Base-by-base conservation (phyloP, 2,888 invertebrate species). In the Mythimna vitellina region DNA sequence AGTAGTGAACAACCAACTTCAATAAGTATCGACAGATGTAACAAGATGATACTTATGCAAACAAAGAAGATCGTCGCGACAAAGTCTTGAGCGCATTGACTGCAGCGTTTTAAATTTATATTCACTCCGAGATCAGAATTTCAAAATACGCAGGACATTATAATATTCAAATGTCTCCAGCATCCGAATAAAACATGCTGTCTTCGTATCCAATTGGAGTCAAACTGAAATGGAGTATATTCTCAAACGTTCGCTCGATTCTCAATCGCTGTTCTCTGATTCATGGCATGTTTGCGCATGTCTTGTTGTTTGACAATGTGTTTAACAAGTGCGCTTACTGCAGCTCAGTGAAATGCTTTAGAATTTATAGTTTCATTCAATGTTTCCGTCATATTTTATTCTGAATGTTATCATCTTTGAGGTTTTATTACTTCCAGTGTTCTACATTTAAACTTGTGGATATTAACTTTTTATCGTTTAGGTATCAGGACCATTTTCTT, bases 121-220 rank as follows among this genome's bases (percentile, higher is more conserved):
- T 77, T 76, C 73, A 54, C 57, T 73, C 17, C 60, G 54, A 74
- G 66, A 78, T 81, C 78, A 62, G 78, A 75, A 78, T 78, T 78
- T 75, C 71, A 75, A 78, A 81, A 65, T 78, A 72, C 71, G 58
- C 64, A 64, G 14, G 32, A 53, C 67, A 77, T 80, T 80, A 80
- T 73, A 80, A 73, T 80, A 80, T 80, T 80, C 66, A 81, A 70
- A 81, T 72, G 29, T 65, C 66, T 80, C 57, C 69, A 69, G 76
- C 32, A 29, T 68, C 42, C 69, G 76, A 75, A 71, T 78, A 81
- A 81, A 81, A 76, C 80, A 66, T 81, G 75, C 78, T 71, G 75
- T 69, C 78, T 78, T 65, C 81, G 69, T 72, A 73, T 62, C 60
- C 60, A 70, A 75, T 81, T 77, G 71, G 58, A 76, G 81, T 81